These are phyloP conservation scores for Cheirogaleus major DNA, from an alignment of 2,797 vertebrate species.

Conservation along the genomic window DNA sequence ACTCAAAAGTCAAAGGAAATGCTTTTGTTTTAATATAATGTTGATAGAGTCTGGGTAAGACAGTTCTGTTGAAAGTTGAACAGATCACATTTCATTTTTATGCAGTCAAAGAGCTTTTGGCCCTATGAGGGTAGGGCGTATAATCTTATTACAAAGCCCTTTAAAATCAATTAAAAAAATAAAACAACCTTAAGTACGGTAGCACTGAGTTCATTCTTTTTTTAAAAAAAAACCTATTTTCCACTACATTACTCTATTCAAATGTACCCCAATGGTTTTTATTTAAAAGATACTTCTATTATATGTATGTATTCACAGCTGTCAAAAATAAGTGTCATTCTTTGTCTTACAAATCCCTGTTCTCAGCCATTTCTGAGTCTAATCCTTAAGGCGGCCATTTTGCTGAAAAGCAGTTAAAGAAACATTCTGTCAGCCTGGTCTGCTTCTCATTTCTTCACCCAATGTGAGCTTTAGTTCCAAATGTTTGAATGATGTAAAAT, in stretches of 20 bases:
- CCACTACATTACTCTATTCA: constrained; percentile 45
- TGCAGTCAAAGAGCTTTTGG: constrained; percentile 40
- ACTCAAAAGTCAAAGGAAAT: constrained; percentile 11
- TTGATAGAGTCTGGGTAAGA: constrained; percentile 18
- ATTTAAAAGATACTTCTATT: constrained; percentile 9
- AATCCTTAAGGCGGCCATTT: constrained; percentile 22
- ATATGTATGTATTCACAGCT: neutral
- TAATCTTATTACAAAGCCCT: constrained; percentile 59
- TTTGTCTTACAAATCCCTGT: neutral
- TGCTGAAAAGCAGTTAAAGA: constrained; percentile 5
- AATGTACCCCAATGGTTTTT: constrained; percentile 38
- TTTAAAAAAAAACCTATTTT: constrained; percentile 39
- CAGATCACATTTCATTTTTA: constrained; percentile 45
- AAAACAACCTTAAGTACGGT: constrained; percentile 46
- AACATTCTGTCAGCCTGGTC: neutral
- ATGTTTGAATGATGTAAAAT: constrained; percentile 47
- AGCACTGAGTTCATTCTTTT: constrained; percentile 45
- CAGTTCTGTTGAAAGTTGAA: constrained; percentile 32
- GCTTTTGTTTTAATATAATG: neutral
- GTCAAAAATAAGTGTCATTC: neutral
- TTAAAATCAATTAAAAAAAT: constrained; percentile 60
- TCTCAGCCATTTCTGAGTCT: constrained; percentile 4
- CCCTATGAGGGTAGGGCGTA: neutral
- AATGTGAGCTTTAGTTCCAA: neutral
- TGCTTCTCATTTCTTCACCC: neutral